Percentiles rank a stretch among this genome's conserved stretches.
These are phyloP conservation scores for Sinocyclocheilus anophthalmus DNA, from an alignment of 2,113 vertebrate genomes.

Conservation along the genomic window DNA sequence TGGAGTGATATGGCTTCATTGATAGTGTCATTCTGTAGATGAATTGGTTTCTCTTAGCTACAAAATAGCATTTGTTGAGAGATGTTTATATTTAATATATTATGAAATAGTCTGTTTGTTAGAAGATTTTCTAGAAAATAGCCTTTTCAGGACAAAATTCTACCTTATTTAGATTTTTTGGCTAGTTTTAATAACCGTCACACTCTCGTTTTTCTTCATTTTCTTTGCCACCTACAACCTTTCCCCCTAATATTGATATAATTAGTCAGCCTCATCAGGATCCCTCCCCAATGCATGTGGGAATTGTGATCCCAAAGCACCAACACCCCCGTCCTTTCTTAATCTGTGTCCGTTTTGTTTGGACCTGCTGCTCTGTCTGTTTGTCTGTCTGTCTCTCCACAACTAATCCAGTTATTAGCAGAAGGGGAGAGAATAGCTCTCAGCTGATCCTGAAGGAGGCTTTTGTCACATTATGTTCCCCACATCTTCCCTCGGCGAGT, in stretches of 20 bases:
- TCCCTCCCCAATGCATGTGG: conserved; percentile 76
- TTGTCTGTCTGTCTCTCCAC: conserved; percentile 49
- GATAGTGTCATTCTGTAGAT: too few relatives aligned
- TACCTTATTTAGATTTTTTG: too few relatives aligned
- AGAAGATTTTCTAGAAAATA: too few relatives aligned
- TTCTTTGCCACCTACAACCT: conserved; percentile 42
- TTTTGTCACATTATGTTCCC: conserved; percentile 52
- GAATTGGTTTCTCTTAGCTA: too few relatives aligned
- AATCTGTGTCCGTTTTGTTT: conserved; percentile 82
- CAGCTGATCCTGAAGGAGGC: conserved; percentile 75
- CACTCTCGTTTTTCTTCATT: not conserved
- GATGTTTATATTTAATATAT: too few relatives aligned
- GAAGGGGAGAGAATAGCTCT: conserved; percentile 75
- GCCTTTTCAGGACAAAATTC: too few relatives aligned
- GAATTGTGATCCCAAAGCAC: conserved; percentile 78
- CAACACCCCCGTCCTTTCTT: conserved; percentile 76
- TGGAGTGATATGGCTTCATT: too few relatives aligned
- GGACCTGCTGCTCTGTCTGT: conserved; percentile 59
- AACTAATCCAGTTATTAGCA: conserved; percentile 79
- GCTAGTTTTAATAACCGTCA: too few relatives aligned
- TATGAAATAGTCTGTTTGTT: too few relatives aligned
- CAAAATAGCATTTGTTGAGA: too few relatives aligned
- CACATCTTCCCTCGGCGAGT: conserved; percentile 27
- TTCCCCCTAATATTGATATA: conserved; percentile 79
- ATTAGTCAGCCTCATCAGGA: conserved; percentile 81